A percentile compares a stretch with the other conserved stretches of the same genome.
phyloP scores from a whole-genome alignment of 2,888 invertebrate genomes.

The Julus scanicus region DNA sequence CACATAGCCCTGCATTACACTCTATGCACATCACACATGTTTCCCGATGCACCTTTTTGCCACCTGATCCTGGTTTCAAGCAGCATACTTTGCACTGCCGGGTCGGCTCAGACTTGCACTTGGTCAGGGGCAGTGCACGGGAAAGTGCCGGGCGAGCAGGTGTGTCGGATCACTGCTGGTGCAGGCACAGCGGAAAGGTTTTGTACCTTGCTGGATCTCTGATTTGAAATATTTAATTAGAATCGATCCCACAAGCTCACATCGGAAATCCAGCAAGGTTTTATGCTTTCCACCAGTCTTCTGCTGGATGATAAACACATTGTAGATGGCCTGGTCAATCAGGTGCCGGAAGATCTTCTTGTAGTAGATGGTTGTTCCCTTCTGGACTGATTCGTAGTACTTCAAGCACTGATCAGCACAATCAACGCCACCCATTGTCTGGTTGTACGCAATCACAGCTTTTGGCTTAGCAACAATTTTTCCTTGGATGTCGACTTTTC shows the following conservation, averaged over 20 bases:
- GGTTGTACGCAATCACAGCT: slow-evolving; percentile 31
- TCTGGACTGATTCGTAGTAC: background rate
- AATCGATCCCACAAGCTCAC: no score
- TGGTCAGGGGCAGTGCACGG: background rate
- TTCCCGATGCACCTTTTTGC: background rate
- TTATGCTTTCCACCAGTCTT: background rate
- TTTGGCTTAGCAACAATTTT: slow-evolving; percentile 6
- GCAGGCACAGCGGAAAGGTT: background rate
- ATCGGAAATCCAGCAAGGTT: no score
- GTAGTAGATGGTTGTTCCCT: background rate
- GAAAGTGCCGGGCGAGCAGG: background rate
- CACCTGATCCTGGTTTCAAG: background rate
- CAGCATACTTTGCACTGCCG: background rate
- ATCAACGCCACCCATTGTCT: slow-evolving; percentile 46
- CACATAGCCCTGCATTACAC: background rate
- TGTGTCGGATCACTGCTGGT: background rate
- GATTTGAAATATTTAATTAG: background rate
- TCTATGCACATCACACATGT: background rate
- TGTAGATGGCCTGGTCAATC: background rate
- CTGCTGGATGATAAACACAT: background rate
- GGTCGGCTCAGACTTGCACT: background rate
- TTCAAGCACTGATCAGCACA: slow-evolving; percentile 6
- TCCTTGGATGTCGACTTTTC: background rate
- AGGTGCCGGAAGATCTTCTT: background rate
- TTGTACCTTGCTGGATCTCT: background rate